Base-by-base conservation (phyloP, 1,140 invertebrate species). In the Aphelenchoides fujianensis region DNA sequence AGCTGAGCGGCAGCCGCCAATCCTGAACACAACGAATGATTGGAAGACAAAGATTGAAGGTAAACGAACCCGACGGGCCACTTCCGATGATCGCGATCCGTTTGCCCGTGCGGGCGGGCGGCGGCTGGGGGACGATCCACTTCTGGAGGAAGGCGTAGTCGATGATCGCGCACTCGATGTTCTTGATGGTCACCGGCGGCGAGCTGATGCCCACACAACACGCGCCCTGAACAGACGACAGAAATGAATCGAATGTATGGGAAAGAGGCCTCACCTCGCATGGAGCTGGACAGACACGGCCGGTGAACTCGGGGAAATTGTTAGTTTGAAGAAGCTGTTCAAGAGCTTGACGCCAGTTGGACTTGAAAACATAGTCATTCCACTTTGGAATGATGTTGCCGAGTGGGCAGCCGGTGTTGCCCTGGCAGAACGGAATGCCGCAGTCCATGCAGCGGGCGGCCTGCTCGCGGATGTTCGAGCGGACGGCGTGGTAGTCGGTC, bases 301-400 rank as follows among this genome's bases (percentile, higher is more conserved):
- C 96, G 59, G 95, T 98, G 84, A 98, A 98, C 86, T 99, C 96
- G 32, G 96, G 96, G 87, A 99, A 98, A 84, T 98, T 98, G 84
- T 98, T 98, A 0, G 96, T 99, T 85, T 98, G 95, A 68, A 97
- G 86, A 31, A 99, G 88, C 79, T 97, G 93, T 74, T 91, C 90
- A 0, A 98, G 86, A n/a, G 97, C 97, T 85, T 97, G 92, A 72
- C 91, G 90, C 96, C 96, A 99, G 82, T 97, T 92, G 62, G 92
- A 91, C 85, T 88, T 90, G 86, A 92, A 97, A 1, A 98, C 89
- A 0, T 98, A 89, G 85, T 97, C 92, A 86, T 99, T 99, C 93
- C 94, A 99, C 87, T 97, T 97, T 28, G 96, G 96, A 82, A 99
- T 97, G 69, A 98, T 95, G 85, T 98, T 98, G 53, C 94, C 94